Percentiles rank a stretch among this genome's conserved stretches.
Conservation (phyloP, 2,113 vertebrate genomes). For the Salvator merianae region DNA sequence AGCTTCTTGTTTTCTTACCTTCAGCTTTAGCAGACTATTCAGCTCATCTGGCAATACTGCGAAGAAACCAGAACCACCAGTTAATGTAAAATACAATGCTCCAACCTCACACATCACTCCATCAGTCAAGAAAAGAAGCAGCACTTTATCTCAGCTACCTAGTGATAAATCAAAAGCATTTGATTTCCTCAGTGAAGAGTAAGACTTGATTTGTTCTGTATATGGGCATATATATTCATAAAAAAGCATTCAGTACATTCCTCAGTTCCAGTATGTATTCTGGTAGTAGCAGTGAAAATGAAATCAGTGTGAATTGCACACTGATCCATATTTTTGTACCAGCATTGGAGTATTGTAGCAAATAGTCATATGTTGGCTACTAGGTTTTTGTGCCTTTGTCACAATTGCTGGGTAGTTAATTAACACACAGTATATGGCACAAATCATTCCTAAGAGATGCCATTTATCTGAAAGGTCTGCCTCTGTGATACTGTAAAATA, state of each 20-base stretch:
- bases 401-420: not conserved
- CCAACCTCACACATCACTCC: slow-evolving; percentile 95
- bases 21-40: slow-evolving; percentile 97
- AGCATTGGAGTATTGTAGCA: not conserved
- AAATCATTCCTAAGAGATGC: not conserved
- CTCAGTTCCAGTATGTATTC: not conserved
- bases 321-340: too few species aligned
- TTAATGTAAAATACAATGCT: slow-evolving; percentile 96
- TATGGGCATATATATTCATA: not conserved
- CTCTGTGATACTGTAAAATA: not conserved
- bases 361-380: not conserved
- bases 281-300: not conserved
- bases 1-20: slow-evolving; percentile 41
- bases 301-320: not conserved
- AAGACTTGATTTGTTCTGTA: slow-evolving; percentile 62
- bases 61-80: slow-evolving; percentile 93
- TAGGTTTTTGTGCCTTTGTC: not conserved
- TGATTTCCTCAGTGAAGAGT: slow-evolving; percentile 99
- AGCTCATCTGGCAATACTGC: slow-evolving; percentile 88
- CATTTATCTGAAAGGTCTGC: not conserved
- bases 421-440: not conserved
- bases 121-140: slow-evolving; percentile 95
- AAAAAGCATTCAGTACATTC: not conserved
- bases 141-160: slow-evolving; percentile 91
- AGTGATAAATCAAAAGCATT: slow-evolving; percentile 98